Evolutionary conservation across 2,113 vertebrate species (phyloP).

Genomic region (Apodemus sylvaticus): DNA sequence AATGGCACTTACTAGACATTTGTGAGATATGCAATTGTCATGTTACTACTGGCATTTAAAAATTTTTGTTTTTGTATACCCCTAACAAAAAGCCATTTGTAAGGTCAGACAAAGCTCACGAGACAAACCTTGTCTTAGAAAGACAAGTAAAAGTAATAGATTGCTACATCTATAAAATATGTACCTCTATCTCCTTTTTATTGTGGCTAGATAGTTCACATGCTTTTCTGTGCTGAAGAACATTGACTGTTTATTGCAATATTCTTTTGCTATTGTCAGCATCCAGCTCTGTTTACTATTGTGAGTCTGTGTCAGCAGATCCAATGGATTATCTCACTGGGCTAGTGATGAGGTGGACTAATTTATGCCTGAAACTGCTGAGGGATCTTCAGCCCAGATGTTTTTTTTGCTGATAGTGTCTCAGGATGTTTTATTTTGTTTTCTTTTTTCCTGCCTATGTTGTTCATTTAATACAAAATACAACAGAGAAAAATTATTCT

Average conservation of each 20-base stretch:
- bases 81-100: not conserved
- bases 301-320: constrained; percentile 52
- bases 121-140: not conserved
- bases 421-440: not conserved
- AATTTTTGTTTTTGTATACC: constrained; percentile 65
- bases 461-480: constrained; percentile 38
- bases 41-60: constrained; percentile 44
- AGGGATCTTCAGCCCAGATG: constrained; percentile 72
- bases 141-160: not conserved
- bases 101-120: not conserved
- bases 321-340: constrained; percentile 31
- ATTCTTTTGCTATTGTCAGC: not conserved
- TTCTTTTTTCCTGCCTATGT: not conserved
- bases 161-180: not conserved
- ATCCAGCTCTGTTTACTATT: not conserved
- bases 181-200: not conserved
- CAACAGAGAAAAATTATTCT: not conserved
- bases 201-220: not conserved
- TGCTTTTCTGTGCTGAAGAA: not conserved
- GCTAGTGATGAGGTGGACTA: constrained; percentile 15
- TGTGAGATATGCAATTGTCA: constrained; percentile 39
- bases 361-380: constrained; percentile 41
- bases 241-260: not conserved
- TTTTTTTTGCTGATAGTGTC: constrained; percentile 62
- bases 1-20: constrained; percentile 2